Evolutionary conservation across 2,113 vertebrate species (phyloP).

Genomic region (Cottus gobio): DNA sequence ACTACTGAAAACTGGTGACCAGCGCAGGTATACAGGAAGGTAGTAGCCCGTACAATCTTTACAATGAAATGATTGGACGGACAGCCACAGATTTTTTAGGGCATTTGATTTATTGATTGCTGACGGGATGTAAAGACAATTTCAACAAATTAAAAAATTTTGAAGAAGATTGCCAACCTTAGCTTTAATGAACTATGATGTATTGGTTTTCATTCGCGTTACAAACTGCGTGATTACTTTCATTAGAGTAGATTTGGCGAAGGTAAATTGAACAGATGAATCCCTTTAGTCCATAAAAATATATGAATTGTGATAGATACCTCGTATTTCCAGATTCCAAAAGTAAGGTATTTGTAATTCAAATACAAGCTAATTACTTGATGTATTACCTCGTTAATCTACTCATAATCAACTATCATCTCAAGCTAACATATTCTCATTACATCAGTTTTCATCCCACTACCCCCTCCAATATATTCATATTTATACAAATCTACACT

Average conservation of each 20-base stretch:
- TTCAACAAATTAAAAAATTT: too few relatives aligned
- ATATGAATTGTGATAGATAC: neutral
- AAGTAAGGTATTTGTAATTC: neutral
- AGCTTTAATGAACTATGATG: neutral
- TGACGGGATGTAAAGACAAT: neutral
- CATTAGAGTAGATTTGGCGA: neutral
- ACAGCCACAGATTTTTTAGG: neutral
- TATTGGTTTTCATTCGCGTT: neutral
- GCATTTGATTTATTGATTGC: neutral
- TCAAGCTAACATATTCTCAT: neutral
- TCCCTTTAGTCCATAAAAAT: neutral
- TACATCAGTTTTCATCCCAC: neutral
- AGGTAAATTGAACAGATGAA: neutral
- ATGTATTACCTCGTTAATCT: neutral
- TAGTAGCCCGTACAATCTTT: neutral
- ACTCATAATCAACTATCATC: neutral
- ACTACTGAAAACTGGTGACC: too few relatives aligned
- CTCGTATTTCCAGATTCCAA: neutral
- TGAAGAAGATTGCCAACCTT: neutral
- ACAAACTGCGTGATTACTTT: neutral
- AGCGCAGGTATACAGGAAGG: neutral
- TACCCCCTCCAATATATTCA: neutral
- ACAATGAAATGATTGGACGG: neutral
- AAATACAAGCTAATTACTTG: neutral
- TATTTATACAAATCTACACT: neutral